Evolutionary conservation across 2,113 vertebrate species (phyloP), one percentile per base, ranked within the genome.

Genomic region (Podarcis raffonei): DNA sequence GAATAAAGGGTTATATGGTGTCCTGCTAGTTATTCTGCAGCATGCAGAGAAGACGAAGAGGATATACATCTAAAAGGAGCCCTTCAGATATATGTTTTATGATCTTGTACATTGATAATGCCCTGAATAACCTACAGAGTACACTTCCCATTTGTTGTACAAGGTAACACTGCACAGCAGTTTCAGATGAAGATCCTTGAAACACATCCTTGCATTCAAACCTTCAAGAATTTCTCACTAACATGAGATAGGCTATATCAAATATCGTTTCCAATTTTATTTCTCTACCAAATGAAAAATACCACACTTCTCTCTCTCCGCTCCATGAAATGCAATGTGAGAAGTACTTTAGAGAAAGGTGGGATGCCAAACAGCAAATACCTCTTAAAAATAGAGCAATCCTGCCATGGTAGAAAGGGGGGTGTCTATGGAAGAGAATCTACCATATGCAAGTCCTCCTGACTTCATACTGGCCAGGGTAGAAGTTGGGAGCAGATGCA

Each of bases 21-120:
- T 62, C 77, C n/a, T 37, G 35, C 27, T 94, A 91, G 82, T 91
- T 94, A 65, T 5, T 71, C 23, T 65, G 6, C 1, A 91, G 90
- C 85, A 77, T 0, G 88, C 68, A 87, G 88, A n/a, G 1, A 69
- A 91, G 23, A 16, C 89, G 87, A 0, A 16, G 42, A 78, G 62
- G 20, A 74, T 23, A 75, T 85, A 71, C 59, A 87, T 81, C 32
- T 72, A 37, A 87, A 87, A 87, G 68, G 32, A 72, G 16, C 27
- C n/a, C 20, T 22, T 66, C 62, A 27, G 88, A 74, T 2, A 0
- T 57, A 53, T 57, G 30, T 68, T 86, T 16, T 74, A 82, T 35
- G 4, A 0, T 85, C 27, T 71, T 81, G 25, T 8, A 90, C 86
- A 90, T 85, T 71, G 68, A 13, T 62, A 32, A 77, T 75, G 39